A percentile compares a stretch with the other conserved stretches of the same genome.
Evolutionary conservation across 2,888 invertebrate species (phyloP).

Genomic region (Dromius quadrimaculatus): DNA sequence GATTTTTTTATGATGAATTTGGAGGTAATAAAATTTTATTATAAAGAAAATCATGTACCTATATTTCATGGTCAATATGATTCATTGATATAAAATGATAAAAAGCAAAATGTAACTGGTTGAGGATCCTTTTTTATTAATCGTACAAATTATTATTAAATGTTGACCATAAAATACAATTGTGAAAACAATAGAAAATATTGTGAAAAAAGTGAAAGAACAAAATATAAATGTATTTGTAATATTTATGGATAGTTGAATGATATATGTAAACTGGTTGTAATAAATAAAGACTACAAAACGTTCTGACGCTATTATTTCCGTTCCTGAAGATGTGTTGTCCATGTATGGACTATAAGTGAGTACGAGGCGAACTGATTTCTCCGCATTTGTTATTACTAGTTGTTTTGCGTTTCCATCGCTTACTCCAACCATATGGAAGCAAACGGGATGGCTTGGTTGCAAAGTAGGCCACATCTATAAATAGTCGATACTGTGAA

Average conservation of each 20-base stretch:
- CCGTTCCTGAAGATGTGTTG: conserved; percentile 25
- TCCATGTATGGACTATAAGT: conserved; percentile 30
- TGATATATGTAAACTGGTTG: not conserved
- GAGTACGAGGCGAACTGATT: conserved; percentile 11
- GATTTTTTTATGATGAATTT: conserved; percentile 1
- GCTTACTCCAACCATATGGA: conserved; percentile 33
- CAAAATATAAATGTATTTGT: conserved; percentile 7
- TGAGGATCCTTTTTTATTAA: no score
- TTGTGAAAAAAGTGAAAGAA: not conserved
- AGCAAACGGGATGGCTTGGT: conserved; percentile 26
- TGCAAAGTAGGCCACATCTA: conserved; percentile 48
- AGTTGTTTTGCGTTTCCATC: conserved; percentile 26
- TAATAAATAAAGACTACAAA: conserved; percentile 29
- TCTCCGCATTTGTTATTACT: conserved; percentile 19
- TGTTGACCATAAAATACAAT: no score
- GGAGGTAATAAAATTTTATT: no score
- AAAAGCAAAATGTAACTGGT: no score
- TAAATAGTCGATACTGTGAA: conserved; percentile 48
- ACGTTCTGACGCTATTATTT: conserved; percentile 14
- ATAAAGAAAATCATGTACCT: no score
- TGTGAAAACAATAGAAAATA: not conserved
- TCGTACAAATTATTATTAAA: no score
- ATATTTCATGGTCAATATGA: no score
- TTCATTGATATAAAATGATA: no score
- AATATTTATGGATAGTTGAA: conserved; percentile 20